Percentiles rank a stretch among this genome's conserved stretches.
These are phyloP conservation scores for Lepisosteus oculatus DNA, from an alignment of 2,113 vertebrate genomes.

Conservation along the genomic window DNA sequence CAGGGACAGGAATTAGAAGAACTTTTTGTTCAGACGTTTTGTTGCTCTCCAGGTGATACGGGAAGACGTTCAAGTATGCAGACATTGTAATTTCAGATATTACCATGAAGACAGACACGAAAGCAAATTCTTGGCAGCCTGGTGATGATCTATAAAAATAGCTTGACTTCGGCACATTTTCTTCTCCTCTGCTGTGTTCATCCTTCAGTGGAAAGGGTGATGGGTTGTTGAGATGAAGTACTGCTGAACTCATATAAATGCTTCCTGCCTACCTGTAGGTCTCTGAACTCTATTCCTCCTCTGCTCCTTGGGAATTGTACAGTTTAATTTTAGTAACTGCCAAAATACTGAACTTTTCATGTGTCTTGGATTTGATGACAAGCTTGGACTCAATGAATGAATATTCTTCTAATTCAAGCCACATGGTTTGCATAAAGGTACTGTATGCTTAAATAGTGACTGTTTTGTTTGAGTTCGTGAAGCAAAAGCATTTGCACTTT, in stretches of 20 bases:
- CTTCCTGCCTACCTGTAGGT: conserved; percentile 20
- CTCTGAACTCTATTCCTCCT: background rate
- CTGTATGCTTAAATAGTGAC: conserved; percentile 5
- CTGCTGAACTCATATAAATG: background rate
- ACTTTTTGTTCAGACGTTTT: too few relatives aligned
- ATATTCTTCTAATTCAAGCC: conserved; percentile 19
- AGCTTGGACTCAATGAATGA: conserved; percentile 4
- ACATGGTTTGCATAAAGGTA: conserved; percentile 10
- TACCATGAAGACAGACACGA: background rate
- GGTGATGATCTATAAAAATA: background rate
- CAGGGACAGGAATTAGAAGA: too few relatives aligned
- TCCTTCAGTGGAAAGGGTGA: conserved; percentile 5
- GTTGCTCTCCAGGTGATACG: background rate
- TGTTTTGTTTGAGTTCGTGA: background rate
- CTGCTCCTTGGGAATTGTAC: conserved; percentile 9
- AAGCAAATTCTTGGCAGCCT: conserved; percentile 1
- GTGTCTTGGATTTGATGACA: conserved; percentile 16
- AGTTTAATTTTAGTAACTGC: conserved; percentile 12
- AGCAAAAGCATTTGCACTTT: background rate
- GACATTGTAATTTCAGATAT: conserved; percentile 3
- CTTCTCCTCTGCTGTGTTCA: background rate
- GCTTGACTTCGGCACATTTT: background rate
- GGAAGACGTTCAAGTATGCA: background rate
- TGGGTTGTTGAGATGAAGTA: conserved; percentile 14
- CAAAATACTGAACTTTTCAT: conserved; percentile 19